These are phyloP conservation scores for Triplophysa rosa DNA, from an alignment of 2,113 vertebrate genomes.

Conservation along the genomic window DNA sequence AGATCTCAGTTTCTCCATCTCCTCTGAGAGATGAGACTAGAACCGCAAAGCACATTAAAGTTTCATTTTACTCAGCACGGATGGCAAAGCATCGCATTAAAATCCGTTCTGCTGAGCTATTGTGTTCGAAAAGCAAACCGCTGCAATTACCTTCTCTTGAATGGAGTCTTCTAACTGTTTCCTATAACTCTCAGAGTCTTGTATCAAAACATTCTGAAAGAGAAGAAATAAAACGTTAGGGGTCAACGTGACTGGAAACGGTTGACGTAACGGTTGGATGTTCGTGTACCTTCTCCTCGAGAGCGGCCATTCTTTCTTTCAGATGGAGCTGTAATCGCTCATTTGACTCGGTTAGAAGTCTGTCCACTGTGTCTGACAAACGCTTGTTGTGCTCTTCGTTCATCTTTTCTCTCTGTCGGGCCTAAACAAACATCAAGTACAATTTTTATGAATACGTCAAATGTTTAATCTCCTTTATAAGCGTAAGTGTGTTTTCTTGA, in stretches of 20 bases:
- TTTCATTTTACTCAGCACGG: constrained; percentile 4
- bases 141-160: constrained; percentile 88
- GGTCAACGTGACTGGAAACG: background rate
- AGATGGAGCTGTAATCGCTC: constrained; percentile 95
- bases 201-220: constrained; percentile 91
- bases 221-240: background rate
- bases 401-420: constrained; percentile 99
- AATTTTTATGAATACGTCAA: background rate
- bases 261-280: background rate
- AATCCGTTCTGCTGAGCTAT: background rate
- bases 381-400: constrained; percentile 99
- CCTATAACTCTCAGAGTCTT: constrained; percentile 94
- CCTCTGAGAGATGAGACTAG: constrained; percentile 92
- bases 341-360: constrained; percentile 96
- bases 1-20: constrained; percentile 92
- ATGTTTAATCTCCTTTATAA: no score
- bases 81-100: background rate
- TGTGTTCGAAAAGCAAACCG: background rate
- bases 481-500: no score
- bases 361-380: constrained; percentile 93
- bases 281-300: constrained; percentile 91
- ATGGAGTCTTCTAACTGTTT: constrained; percentile 97
- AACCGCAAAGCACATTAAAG: constrained; percentile 30
- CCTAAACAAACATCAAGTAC: constrained; percentile 70
- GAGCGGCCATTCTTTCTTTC: constrained; percentile 95